Base-by-base conservation (phyloP, 2,797 vertebrate genomes). In the Acanthopagrus latus region DNA sequence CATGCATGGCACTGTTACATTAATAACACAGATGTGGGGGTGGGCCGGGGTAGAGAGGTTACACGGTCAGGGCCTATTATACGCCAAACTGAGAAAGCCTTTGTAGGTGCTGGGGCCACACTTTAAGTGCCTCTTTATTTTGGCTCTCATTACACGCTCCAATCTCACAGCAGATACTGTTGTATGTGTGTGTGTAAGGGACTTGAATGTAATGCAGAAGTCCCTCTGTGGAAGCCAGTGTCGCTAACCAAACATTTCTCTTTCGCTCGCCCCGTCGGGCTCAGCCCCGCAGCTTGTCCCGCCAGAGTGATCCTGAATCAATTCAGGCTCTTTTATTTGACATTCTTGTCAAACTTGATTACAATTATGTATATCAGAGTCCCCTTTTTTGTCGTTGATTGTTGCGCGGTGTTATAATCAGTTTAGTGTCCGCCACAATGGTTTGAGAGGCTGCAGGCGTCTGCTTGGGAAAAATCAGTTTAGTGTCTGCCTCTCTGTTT, bases 1-100 rank as follows among this genome's bases (percentile, higher is more conserved):
- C 92, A 93, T 90, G 89, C 88, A 91, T 91, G 91, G 91, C 93
- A 94, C 85, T 91, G 92, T 95, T 95, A 94, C 93, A 95, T 97
- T 96, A 96, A 96, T 96, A 96, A 96, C 95, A 94, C 93, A 94
- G 95, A 95, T 93, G 90, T 83, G 88, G 90, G 94, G 83, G 71
- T 78, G 81, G 79, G 69, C 65, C 63, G 33, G 92, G 92, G 92
- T 88, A 84, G 84, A 85, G 90, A 92, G 94, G 93, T 94, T 93
- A 86, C 93, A 93, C 91, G 80, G 89, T 91, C 89, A 90, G 91
- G 86, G 82, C 82, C 77, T 91, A 96, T 95, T 94, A 94, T 92
- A 93, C 86, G 84, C 88, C 93, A 88, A 91, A 92, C 91, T 93
- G 88, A 93, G 88, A 85, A 93, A 88, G 89, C 90, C 91, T 94